phyloP scores from a whole-genome alignment of 2,797 vertebrate genomes.

The Chelonia mydas region DNA sequence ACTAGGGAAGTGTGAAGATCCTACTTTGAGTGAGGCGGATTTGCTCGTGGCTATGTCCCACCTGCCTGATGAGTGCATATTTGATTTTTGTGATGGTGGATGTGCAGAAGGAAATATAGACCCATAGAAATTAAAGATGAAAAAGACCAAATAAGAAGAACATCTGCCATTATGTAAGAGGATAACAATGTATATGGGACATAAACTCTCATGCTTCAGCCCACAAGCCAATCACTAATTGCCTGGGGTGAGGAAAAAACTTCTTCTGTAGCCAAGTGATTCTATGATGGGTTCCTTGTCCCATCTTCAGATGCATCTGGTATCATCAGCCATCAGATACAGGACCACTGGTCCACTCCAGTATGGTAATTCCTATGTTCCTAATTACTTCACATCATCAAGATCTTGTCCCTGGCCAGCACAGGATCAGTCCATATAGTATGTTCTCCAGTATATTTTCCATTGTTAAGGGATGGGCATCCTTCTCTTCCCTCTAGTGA shows the following conservation, averaged over 20 bases:
- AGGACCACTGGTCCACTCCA: not conserved
- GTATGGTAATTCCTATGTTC: not conserved
- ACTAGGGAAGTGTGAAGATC: slow-evolving; percentile 14
- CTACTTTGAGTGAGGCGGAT: slow-evolving; percentile 18
- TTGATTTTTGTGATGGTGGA: not conserved
- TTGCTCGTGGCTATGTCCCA: slow-evolving; percentile 11
- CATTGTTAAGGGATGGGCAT: not conserved
- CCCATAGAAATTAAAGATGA: not conserved
- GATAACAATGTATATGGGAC: accelerated
- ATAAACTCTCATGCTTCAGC: not conserved
- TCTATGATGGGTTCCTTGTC: not conserved
- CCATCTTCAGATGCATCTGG: not conserved
- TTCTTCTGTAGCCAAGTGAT: not conserved
- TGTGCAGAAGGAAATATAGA: not conserved
- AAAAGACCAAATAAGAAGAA: not conserved
- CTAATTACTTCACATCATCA: not conserved
- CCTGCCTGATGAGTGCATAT: not conserved
- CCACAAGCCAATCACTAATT: not conserved
- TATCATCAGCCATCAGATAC: not conserved
- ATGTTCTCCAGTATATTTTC: not conserved
- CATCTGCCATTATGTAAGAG: accelerated
- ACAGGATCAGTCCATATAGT: not conserved
- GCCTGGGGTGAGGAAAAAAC: not conserved
- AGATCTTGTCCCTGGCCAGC: not conserved
- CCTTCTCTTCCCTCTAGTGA: not conserved